These are phyloP conservation scores for Atractosteus spatula DNA, from an alignment of 2,113 vertebrate species.

Conservation along the genomic window DNA sequence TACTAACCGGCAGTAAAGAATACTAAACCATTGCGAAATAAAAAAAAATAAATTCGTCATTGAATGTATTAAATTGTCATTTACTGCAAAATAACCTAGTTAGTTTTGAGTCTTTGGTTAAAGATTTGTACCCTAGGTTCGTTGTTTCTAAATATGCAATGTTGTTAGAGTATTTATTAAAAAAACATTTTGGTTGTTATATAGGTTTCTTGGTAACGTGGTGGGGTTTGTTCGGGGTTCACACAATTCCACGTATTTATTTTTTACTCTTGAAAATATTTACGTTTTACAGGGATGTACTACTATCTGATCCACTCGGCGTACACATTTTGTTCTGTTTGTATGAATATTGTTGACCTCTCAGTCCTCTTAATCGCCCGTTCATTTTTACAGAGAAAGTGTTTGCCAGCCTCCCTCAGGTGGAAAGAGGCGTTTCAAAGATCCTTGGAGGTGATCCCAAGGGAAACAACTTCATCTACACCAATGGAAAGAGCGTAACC, in stretches of 20 bases:
- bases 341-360: background rate
- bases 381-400: conserved; percentile 70
- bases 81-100: no score
- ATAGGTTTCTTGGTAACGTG: background rate
- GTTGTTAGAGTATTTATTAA: background rate
- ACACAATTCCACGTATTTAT: background rate
- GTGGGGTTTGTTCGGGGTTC: background rate
- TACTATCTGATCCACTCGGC: background rate
- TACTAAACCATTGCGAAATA: no score
- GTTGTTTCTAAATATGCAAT: no score
- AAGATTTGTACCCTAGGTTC: no score
- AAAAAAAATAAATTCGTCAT: no score
- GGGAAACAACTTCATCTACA: conserved; percentile 91
- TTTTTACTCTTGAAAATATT: no score
- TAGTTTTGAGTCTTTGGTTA: no score
- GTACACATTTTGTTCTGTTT: background rate
- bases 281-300: background rate
- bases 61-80: no score
- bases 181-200: background rate
- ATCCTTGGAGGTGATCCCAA: conserved; percentile 92
- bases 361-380: background rate
- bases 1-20: no score
- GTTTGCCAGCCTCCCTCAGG: conserved; percentile 93
- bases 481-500: conserved; percentile 93
- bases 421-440: conserved; percentile 90